phyloP scores from a whole-genome alignment of 2,797 vertebrate species.

The Chrysolophus pictus region DNA sequence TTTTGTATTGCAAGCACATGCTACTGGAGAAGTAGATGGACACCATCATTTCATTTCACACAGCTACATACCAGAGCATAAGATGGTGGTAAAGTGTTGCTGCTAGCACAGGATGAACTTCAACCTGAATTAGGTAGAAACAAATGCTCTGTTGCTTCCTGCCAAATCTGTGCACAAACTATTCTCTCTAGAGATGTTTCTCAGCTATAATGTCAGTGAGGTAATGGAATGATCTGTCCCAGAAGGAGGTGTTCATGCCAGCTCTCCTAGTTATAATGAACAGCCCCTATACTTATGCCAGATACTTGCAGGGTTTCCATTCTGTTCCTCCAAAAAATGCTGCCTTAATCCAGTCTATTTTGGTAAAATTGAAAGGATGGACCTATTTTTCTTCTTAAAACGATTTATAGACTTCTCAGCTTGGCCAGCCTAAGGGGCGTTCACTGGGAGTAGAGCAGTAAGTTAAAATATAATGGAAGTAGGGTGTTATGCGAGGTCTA shows the following conservation, averaged over 20 bases:
- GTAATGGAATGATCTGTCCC: not conserved
- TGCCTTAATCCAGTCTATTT: not conserved
- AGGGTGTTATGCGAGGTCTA: not conserved
- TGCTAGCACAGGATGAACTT: not conserved
- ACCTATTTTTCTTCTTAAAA: not conserved
- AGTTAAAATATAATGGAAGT: not conserved
- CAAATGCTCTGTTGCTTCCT: not conserved
- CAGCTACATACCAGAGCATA: not conserved
- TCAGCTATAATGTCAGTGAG: not conserved
- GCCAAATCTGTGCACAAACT: not conserved
- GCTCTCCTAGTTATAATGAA: not conserved
- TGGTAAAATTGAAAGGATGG: constrained; percentile 15
- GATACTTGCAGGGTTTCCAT: constrained; percentile 8
- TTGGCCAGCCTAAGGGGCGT: not conserved
- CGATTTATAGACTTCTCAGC: constrained; percentile 13
- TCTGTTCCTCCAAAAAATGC: constrained; percentile 21
- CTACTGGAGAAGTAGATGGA: not conserved
- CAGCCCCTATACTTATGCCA: not conserved
- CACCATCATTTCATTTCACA: not conserved
- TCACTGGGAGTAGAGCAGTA: not conserved
- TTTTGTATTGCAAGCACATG: not conserved
- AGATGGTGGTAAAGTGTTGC: not conserved
- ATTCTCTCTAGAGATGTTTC: not conserved
- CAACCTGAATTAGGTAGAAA: not conserved
- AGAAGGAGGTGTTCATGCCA: not conserved